Base-by-base conservation (phyloP, 92 coral and sea anemone genomes). In the Paramuricea clavata region DNA sequence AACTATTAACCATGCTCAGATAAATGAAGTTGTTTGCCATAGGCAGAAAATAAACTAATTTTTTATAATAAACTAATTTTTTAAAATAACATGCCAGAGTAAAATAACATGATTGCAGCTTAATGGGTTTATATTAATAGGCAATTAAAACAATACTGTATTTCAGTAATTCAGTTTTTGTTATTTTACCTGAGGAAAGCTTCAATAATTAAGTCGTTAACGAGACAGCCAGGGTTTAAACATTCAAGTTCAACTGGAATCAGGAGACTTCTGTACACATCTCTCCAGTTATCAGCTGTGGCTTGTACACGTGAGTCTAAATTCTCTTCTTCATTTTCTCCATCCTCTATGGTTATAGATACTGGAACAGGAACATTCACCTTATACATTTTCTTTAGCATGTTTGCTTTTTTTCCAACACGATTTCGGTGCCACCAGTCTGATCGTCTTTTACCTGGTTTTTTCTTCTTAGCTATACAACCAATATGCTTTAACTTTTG, bases 391-490 rank as follows among this genome's bases (percentile, higher is more conserved):
- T 67, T 68, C 75, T 76, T 68, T 16, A 83, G 59, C 80, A 67
- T 69, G 43, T 83, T 76, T 19, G 80, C 87, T 83, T 60, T 83
- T 68, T 21, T n/a, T 3, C 80, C 87, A 67, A 83, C 81, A 47
- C 87, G 54, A 42, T 83, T 83, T 69, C 79, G 54, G 68, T 83
- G 81, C 62, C 62, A 50, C 87, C 87, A 83, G 67, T 83, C 78
- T 49, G 34, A 67, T 47, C 75, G 62, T 30, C 43, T 83, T 68
- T 83, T 83, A 33, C 78, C 87, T 16, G 80, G 47, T 30, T 74
- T 61, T 57, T 69, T 57, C 59, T 83, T 67, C 35, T 57, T 68
- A 31, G 61, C 61, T 6, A 52, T 52, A 21, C 61, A 52, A 52
- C 61, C 61, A 52, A 52, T 17, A 13, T 52, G 2, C 7, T 52